Evolutionary conservation across 2,888 invertebrate species (phyloP), one percentile per base, ranked within the genome.

Genomic region (Phaonia tiefii): DNA sequence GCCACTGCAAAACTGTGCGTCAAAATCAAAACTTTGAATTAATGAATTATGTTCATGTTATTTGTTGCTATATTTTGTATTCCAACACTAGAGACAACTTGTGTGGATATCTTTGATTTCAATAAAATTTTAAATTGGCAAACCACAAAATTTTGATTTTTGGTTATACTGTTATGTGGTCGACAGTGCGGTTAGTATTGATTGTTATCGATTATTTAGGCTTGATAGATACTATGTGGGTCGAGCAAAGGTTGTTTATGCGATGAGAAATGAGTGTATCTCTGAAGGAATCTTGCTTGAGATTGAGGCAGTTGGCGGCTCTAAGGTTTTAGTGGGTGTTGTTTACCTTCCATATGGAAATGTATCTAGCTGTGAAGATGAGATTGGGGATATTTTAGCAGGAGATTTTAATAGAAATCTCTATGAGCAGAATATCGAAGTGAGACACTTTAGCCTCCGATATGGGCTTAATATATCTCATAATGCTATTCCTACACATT

Each of bases 221-320:
- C n/a, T n/a, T n/a, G n/a, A n/a, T n/a, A n/a, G n/a, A n/a, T n/a
- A n/a, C n/a, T n/a, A n/a, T n/a, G n/a, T n/a, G n/a, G n/a, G n/a
- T n/a, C n/a, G n/a, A 13, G 58, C 58, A 15, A 71, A 46, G 46
- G 20, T 71, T 11, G 20, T 67, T 4, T 54, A 11, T 39, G 39
- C 11, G 4, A 17, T 71, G 13, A 58, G 46, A 58, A 60, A 71
- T n/a, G 58, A 46, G 11, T 60, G 58, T 11, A 60, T 46, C 1
- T 72, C 60, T 49, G 72, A 72, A 20, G 72, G 60, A 2, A 37
- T 72, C 17, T 63, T 72, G 49, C 37, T 60, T 49, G 72, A 72
- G 15, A 39, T 72, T 26, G 22, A 20, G 0, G 72, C 22, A 4
- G 10, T 4, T 8, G 37, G 60, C n/a, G 42, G 15, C 20, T 31